Evolutionary conservation across 2,888 invertebrate genomes (phyloP).

Genomic region (Chrysolina haemoptera): DNA sequence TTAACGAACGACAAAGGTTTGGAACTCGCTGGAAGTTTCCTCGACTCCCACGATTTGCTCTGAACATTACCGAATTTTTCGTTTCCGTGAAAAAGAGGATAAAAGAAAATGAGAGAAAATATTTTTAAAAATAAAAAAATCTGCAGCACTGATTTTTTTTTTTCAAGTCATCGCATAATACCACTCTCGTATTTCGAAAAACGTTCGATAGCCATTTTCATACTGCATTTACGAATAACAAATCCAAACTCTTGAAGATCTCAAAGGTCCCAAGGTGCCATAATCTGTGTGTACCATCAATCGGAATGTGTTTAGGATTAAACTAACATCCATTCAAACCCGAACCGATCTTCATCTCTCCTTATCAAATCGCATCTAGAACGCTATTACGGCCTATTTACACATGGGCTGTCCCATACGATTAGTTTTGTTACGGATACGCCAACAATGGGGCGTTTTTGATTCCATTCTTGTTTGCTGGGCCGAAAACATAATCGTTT

Average conservation of each 20-base stretch:
- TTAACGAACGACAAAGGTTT: no score
- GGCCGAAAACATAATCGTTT: constrained; percentile 55
- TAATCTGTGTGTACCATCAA: constrained; percentile 52
- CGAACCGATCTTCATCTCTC: constrained; percentile 30
- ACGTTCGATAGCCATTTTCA: no score
- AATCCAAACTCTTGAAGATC: constrained; percentile 1
- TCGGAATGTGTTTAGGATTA: constrained; percentile 55
- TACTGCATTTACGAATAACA: not conserved
- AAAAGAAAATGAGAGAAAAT: no score
- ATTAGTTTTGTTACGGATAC: constrained; percentile 66
- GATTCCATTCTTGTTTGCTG: constrained; percentile 54
- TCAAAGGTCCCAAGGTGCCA: constrained; percentile 45
- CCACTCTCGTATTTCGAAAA: no score
- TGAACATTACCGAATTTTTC: no score
- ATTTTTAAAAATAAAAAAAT: no score
- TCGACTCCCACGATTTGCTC: no score
- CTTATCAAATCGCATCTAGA: constrained; percentile 39
- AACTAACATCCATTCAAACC: constrained; percentile 49
- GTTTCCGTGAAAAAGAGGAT: no score
- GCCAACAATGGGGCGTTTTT: constrained; percentile 60
- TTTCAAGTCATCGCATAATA: no score
- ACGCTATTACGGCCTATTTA: constrained; percentile 60
- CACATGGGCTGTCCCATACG: constrained; percentile 64
- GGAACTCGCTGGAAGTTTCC: no score
- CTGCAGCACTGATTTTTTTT: no score